Base-by-base conservation (phyloP, 2,113 vertebrate species). In the Pituophis catenifer region DNA sequence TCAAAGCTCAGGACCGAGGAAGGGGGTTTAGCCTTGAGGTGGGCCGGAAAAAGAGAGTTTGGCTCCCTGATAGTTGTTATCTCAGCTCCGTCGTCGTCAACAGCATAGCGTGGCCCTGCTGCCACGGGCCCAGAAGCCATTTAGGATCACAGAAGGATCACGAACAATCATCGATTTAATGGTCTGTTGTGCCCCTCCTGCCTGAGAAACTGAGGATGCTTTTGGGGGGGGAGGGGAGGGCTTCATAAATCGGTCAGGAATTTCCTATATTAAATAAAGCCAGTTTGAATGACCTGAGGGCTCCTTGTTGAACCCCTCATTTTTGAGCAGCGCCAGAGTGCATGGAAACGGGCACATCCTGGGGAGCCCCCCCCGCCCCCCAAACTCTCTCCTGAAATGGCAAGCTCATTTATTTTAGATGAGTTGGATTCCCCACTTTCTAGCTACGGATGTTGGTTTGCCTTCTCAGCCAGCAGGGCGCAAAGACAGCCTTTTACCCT, bases 151-250 rank as follows among this genome's bases (percentile, higher is more conserved):
- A 38, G 7, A 9, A 81, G 17, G 17, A 21, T 81, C 75, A 19
- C 17, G 7, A 44, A 38, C 75, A 3, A 9, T 21, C 15, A 4
- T 38, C 8, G 8, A 8, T 44, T 0, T 44, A 81, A 81, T 19
- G 70, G 70, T 15, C 70, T 1, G 15, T 9, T 9, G 15, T 81
- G 75, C 17, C 62, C 11, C 1, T 70, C 26, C 75, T 21, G 33
- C 8, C 75, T 44, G 17, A 17, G n/a, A 6, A 75, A n/a, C n/a
- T 2, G 13, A 33, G n/a, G 33, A 9, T 44, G 33, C 17, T 33
- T 0, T 0, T 0, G 7, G 21, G 3, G 2, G 7, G 21, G 3
- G 8, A 1, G 59, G 24, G 8, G 9, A 0, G 1, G 17, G 0
- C 38, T 29, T 48, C 53, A 26, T 9, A 15, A 57, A 48, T 38